Evolutionary conservation across 2,888 invertebrate genomes (phyloP).

Genomic region (Phlogophora meticulosa): DNA sequence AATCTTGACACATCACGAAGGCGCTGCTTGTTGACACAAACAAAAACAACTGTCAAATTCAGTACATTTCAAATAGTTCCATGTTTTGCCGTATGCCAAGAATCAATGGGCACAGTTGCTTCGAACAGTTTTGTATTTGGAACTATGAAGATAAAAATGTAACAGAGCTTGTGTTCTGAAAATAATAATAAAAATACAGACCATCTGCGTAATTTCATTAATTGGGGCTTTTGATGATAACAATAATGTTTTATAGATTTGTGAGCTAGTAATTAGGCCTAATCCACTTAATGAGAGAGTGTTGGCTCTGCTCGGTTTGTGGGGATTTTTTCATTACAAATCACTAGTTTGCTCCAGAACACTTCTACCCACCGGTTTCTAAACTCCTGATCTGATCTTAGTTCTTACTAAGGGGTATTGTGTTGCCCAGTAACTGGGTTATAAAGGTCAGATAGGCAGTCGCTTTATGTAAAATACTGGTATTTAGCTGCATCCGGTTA

Average conservation of each 20-base stretch:
- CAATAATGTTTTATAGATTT: too few relatives aligned
- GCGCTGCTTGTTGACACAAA: not conserved
- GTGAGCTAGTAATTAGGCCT: not conserved
- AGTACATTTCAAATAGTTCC: not conserved
- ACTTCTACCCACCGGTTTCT: too few relatives aligned
- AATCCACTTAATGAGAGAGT: not conserved
- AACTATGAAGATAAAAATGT: not conserved
- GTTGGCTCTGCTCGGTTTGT: too few relatives aligned
- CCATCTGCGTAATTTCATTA: not conserved
- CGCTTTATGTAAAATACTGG: too few relatives aligned
- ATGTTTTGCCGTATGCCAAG: not conserved
- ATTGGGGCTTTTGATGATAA: not conserved
- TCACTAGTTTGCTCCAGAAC: too few relatives aligned
- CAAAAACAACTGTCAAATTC: not conserved
- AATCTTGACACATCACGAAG: not conserved
- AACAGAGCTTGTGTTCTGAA: conserved; percentile 11
- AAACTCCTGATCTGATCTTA: too few relatives aligned
- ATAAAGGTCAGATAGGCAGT: too few relatives aligned
- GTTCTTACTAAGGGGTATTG: too few relatives aligned
- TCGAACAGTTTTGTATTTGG: conserved; percentile 11
- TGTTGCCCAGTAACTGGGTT: too few relatives aligned
- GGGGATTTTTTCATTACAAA: too few relatives aligned
- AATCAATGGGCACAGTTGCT: not conserved
- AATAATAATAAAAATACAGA: conserved; percentile 4
- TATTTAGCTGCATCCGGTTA: too few relatives aligned